phyloP scores from a whole-genome alignment of 1,140 invertebrate species.

The Andrena cerasifolii region DNA sequence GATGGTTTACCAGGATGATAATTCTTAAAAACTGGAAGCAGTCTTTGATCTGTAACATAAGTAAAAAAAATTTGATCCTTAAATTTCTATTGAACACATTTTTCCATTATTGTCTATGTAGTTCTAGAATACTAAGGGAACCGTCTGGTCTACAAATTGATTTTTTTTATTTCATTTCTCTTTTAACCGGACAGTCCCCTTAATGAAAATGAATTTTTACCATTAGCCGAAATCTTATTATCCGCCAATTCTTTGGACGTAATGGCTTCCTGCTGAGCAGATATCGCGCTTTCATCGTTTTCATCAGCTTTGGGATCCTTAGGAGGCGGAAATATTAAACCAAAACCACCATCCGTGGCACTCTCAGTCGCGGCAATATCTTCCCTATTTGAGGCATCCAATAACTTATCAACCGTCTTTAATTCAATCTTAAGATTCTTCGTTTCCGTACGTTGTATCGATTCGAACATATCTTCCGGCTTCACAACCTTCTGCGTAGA shows the following conservation, averaged over 20 bases:
- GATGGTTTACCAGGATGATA: conserved; percentile 92
- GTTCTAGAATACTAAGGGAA: too few relatives aligned
- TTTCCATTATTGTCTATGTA: neutral
- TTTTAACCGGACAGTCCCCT: too few relatives aligned
- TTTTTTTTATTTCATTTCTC: too few relatives aligned
- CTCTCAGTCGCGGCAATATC: conserved; percentile 45
- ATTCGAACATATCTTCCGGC: conserved; percentile 87
- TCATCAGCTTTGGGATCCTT: conserved; percentile 73
- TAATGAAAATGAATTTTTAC: conserved; percentile 69
- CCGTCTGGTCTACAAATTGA: too few relatives aligned
- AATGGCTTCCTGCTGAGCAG: conserved; percentile 83
- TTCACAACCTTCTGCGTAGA: conserved; percentile 80
- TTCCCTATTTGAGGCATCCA: conserved; percentile 52
- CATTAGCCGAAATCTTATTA: conserved; percentile 87
- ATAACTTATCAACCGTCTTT: conserved; percentile 81
- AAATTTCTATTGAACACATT: neutral
- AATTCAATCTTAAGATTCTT: conserved; percentile 86
- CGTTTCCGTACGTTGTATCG: conserved; percentile 77
- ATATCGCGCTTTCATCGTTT: conserved; percentile 61
- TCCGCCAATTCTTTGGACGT: conserved; percentile 86
- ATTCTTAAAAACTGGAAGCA: conserved; percentile 92
- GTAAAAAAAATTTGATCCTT: conserved; percentile 12
- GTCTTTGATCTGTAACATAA: conserved; percentile 85
- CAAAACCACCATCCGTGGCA: conserved; percentile 78
- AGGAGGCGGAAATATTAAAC: conserved; percentile 78